Evolutionary conservation across 2,888 invertebrate genomes (phyloP), one percentile per base, ranked within the genome.

Genomic region (Trichacis sp.): DNA sequence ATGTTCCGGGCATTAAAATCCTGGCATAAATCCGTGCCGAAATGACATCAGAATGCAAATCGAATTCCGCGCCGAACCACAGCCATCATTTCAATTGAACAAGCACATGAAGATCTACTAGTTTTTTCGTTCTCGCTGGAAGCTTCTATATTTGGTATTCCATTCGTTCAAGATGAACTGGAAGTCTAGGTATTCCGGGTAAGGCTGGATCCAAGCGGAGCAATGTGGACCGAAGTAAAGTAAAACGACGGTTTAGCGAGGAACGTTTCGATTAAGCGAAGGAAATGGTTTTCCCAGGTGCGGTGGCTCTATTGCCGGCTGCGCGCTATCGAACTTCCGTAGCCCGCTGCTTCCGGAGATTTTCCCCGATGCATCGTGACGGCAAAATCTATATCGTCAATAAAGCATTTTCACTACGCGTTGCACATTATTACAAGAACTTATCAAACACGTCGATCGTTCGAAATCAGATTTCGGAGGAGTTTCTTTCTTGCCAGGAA

Each of bases 261-360:
- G 72, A 75, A 73, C 76, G 73, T 81, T 80, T 81, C 81, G 79
- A 81, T 81, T 80, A 81, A 79, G 75, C 70, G 71, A 56, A 76
- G 81, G 81, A 81, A 81, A 81, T 79, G 77, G 80, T 74, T 80
- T 80, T 74, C 76, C 73, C 74, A 79, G 77, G 73, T 77, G 78
- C 67, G 76, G 76, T 72, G 73, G 76, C 66, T 76, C 77, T 68
- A 78, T 78, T 74, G 73, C 74, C 72, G 68, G 72, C 69, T 73
- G 69, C 59, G 61, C 60, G 51, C 67, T 71, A 65, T 71, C 71
- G 73, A 73, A 71, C 77, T 75, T 72, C 72, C 72, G 72, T 64
- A 69, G 54, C 55, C 43, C 17, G 36, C 55, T 50, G 38, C 50
- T 38, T 63, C 55, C 59, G 55, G 55, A 59, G 53, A 66, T 61